A percentile compares a stretch with the other conserved stretches of the same genome.
phyloP scores from a whole-genome alignment of 1,140 invertebrate species.

The Cydia pomonella region DNA sequence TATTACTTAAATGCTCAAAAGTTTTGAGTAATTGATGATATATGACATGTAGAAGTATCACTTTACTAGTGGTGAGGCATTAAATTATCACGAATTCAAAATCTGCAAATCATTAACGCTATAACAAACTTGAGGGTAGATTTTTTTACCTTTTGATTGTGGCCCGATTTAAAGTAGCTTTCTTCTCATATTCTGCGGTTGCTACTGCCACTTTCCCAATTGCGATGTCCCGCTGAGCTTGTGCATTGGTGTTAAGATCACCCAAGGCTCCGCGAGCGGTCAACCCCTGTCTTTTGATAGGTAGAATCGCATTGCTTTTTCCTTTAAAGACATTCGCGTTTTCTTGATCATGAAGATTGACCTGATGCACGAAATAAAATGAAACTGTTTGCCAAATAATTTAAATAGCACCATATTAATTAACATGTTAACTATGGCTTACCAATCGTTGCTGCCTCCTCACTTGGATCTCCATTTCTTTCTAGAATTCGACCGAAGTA shows the following conservation, averaged over 20 bases:
- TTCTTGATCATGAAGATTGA: constrained; percentile 67
- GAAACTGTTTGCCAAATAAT: neutral
- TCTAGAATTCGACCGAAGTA: constrained; percentile 20
- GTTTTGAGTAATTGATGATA: too few relatives aligned
- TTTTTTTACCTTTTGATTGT: constrained; percentile 41
- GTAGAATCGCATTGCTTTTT: constrained; percentile 52
- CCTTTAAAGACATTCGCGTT: constrained; percentile 59
- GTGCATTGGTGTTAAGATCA: constrained; percentile 64
- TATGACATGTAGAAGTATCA: too few relatives aligned
- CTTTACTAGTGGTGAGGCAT: too few relatives aligned
- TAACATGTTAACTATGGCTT: constrained; percentile 38
- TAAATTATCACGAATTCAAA: neutral
- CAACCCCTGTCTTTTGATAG: constrained; percentile 56
- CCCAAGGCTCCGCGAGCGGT: constrained; percentile 64
- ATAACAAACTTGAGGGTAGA: constrained; percentile 36
- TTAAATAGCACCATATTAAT: neutral
- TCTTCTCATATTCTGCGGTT: constrained; percentile 65
- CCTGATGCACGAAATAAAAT: constrained; percentile 37
- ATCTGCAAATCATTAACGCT: constrained; percentile 22
- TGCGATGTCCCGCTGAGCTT: constrained; percentile 53
- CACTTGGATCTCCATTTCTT: constrained; percentile 59
- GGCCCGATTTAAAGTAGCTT: constrained; percentile 46
- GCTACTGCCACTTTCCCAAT: constrained; percentile 57
- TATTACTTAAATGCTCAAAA: too few relatives aligned
- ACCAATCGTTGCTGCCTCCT: constrained; percentile 57